phyloP scores from a whole-genome alignment of 1,140 invertebrate species.

The Papilio xuthus region DNA sequence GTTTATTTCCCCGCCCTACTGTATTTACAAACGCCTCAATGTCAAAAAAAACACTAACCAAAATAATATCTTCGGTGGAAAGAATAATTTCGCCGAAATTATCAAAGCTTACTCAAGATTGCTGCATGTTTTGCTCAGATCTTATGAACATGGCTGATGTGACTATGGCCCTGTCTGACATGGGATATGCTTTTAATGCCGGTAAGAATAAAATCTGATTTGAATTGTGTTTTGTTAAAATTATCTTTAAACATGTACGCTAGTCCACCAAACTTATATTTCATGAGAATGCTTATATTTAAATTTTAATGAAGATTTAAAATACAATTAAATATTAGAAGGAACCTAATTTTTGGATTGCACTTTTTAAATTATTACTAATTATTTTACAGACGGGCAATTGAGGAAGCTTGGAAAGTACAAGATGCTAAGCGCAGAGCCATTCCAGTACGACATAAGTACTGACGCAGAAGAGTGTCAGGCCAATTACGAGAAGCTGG shows the following conservation, averaged over 20 bases:
- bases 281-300: too few species aligned
- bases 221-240: conserved; percentile 17
- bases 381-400: conserved; percentile 78
- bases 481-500: conserved; percentile 86
- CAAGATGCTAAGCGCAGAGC: conserved; percentile 77
- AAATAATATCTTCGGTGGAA: conserved; percentile 15
- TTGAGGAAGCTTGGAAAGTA: conserved; percentile 82
- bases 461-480: conserved; percentile 85
- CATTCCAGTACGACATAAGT: conserved; percentile 85
- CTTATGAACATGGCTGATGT: conserved; percentile 10
- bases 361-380: background rate
- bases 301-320: too few species aligned
- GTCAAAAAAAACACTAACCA: background rate
- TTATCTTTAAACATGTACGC: background rate
- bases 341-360: too few species aligned
- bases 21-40: conserved; percentile 12
- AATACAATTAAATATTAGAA: too few species aligned
- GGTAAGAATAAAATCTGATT: conserved; percentile 53
- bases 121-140: background rate
- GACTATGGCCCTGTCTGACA: conserved; percentile 53
- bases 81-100: conserved; percentile 12
- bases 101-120: conserved; percentile 1
- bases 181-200: conserved; percentile 79
- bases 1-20: background rate
- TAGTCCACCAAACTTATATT: too few species aligned